Evolutionary conservation across 2,888 invertebrate genomes (phyloP).

Genomic region (Monochamus alternatus): DNA sequence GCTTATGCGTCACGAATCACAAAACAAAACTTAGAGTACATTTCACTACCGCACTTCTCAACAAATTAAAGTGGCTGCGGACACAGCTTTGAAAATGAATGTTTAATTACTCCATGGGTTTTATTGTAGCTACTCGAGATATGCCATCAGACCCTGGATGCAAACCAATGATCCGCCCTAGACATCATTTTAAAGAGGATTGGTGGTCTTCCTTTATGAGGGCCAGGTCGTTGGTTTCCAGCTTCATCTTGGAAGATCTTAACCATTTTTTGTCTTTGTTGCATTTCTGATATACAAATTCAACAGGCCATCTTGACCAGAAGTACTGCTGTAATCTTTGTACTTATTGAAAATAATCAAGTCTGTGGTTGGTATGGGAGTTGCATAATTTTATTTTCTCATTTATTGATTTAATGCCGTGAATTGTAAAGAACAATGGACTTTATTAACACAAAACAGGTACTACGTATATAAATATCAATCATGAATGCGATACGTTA

Average conservation of each 20-base stretch:
- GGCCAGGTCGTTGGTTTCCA: neutral
- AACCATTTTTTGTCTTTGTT: constrained; percentile 50
- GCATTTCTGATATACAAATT: constrained; percentile 52
- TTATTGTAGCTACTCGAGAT: constrained; percentile 9
- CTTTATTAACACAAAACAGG: too few species aligned
- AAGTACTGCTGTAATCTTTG: constrained; percentile 42
- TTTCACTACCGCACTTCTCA: too few species aligned
- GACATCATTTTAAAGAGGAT: constrained; percentile 32
- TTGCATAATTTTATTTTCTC: neutral
- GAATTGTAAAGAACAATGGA: too few species aligned
- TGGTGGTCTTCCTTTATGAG: constrained; percentile 29
- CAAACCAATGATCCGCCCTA: neutral
- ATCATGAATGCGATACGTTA: too few species aligned
- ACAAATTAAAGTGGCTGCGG: too few species aligned
- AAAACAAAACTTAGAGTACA: too few species aligned
- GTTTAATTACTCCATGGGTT: constrained; percentile 17
- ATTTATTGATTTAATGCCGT: too few species aligned
- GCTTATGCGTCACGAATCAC: too few species aligned
- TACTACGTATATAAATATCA: too few species aligned
- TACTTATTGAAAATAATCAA: constrained; percentile 47
- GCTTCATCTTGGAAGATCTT: neutral
- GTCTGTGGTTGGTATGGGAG: constrained; percentile 31
- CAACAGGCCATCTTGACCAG: constrained; percentile 50
- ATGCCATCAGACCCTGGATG: neutral
- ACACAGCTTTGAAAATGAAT: too few species aligned